These are phyloP conservation scores for Rhodophaea formosa DNA, from an alignment of 2,888 invertebrate species.

Conservation along the genomic window DNA sequence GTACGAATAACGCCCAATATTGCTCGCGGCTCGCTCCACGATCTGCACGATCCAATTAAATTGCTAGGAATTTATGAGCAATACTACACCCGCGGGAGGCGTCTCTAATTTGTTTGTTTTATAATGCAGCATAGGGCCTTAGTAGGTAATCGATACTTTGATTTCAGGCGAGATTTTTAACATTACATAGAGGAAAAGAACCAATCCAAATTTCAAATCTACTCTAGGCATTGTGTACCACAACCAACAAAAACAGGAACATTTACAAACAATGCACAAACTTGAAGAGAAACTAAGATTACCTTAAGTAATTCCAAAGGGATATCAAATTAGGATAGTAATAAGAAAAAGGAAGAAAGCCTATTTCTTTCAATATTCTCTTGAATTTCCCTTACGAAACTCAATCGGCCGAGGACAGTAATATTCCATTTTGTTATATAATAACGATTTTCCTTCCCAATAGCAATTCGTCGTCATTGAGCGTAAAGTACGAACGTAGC, in stretches of 20 bases:
- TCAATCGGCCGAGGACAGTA: slow-evolving; percentile 59
- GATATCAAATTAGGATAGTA: slow-evolving; percentile 43
- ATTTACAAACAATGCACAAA: not conserved
- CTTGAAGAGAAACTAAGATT: not conserved
- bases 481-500: slow-evolving; percentile 65
- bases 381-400: slow-evolving; percentile 56
- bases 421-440: slow-evolving; percentile 61
- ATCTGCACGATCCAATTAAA: slow-evolving; percentile 71
- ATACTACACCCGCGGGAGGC: slow-evolving; percentile 47
- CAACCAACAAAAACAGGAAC: no score
- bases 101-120: slow-evolving; percentile 51
- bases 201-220: no score
- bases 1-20: slow-evolving; percentile 64
- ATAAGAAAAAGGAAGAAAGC: slow-evolving; percentile 56
- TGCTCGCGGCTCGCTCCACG: slow-evolving; percentile 55
- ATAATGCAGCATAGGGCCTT: slow-evolving; percentile 35
- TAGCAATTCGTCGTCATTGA: slow-evolving; percentile 68
- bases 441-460: slow-evolving; percentile 66
- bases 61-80: slow-evolving; percentile 60
- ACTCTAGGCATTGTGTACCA: no score
- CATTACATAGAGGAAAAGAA: not conserved
- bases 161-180: slow-evolving; percentile 20
- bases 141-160: slow-evolving; percentile 36
- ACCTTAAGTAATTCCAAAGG: slow-evolving; percentile 4
- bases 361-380: slow-evolving; percentile 57